A percentile compares a stretch with the other conserved stretches of the same genome.
Conservation (phyloP, 2,797 vertebrate genomes). For the Dallia pectoralis region DNA sequence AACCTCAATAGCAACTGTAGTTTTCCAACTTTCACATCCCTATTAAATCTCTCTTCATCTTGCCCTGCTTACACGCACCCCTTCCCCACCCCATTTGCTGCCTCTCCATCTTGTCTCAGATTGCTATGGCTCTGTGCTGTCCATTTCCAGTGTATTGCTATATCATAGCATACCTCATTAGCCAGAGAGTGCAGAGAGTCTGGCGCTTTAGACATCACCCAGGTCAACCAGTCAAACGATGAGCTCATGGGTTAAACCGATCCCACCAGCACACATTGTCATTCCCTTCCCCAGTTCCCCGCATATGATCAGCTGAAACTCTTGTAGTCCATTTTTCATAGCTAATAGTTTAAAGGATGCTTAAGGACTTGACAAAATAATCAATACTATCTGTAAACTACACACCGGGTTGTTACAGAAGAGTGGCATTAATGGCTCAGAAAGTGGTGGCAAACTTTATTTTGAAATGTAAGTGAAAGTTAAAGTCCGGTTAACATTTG, state of each 20-base stretch:
- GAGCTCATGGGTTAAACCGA: conserved; percentile 12
- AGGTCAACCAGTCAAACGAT: not conserved
- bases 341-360: not conserved
- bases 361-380: not conserved
- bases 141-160: not conserved
- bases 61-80: not conserved
- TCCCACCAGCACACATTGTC: not conserved
- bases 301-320: not conserved
- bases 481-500: too few species aligned
- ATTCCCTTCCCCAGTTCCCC: not conserved
- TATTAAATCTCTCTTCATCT: not conserved
- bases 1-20: not conserved
- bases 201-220: conserved; percentile 6
- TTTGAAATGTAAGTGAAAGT: too few species aligned
- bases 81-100: not conserved
- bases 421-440: not conserved
- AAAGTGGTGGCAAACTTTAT: not conserved
- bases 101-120: not conserved
- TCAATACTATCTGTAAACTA: not conserved
- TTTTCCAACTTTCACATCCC: not conserved
- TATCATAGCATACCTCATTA: not conserved
- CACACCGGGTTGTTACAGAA: not conserved
- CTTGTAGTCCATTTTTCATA: not conserved
- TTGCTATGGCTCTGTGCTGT: conserved; percentile 10
- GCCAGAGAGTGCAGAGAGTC: not conserved